Base-by-base conservation (phyloP, 2,797 vertebrate genomes). In the Borostomias antarcticus region DNA sequence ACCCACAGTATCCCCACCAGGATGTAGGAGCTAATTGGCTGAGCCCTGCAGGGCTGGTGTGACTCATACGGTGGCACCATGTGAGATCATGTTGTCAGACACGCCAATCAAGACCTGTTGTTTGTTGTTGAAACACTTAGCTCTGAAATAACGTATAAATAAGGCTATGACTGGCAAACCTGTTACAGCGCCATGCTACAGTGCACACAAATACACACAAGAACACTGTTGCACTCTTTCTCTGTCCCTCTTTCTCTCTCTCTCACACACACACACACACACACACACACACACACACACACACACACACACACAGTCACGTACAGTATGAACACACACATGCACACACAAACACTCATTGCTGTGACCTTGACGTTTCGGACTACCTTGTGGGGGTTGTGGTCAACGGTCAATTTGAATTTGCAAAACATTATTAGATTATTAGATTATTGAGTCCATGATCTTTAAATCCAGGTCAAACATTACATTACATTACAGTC, bases 21-120 rank as follows among this genome's bases (percentile, higher is more conserved):
- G 37, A 70, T 19, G 9, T 19, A 57, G 2, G 63, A 40, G 64
- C 54, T 53, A 37, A 25, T 58, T 53, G 25, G 48, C n/a, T 48
- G 47, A 33, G 52, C 48, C 53, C 40, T 28, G 47, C 43, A 61
- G 62, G 63, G 23, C 35, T 35, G 53, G 58, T 54, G 69, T 89
- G 85, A 90, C 75, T 89, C 87, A 89, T 70, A 54, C 67, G 62
- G 71, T 75, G 77, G 72, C 78, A 35, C 30, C 10, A 79, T 66
- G 77, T 68, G 82, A 70, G 70, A 73, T 76, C 61, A 6, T 2
- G 43, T 68, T 64, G 74, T 72, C 73, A 85, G 68, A 77, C 76
- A 80, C 80, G 81, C 68, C 63, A 74, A 72, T 82, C 76, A 79
- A 56, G 66, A 35, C 56, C 64, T 72, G 50, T 23, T 71, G 11